phyloP scores from a whole-genome alignment of 2,888 invertebrate genomes.

The Drosophila emarginata region DNA sequence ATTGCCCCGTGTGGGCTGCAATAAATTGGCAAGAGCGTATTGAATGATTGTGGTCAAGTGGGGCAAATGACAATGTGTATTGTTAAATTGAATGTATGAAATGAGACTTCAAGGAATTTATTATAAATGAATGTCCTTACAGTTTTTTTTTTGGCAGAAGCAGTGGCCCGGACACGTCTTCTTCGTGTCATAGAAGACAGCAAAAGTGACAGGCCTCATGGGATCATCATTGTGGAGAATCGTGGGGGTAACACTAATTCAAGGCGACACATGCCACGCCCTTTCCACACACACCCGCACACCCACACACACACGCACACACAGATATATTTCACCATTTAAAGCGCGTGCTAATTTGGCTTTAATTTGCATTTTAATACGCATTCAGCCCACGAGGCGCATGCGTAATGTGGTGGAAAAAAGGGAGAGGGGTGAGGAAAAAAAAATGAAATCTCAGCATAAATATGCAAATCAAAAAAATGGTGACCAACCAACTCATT shows the following conservation, averaged over 20 bases:
- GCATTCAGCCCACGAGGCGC: constrained; percentile 52
- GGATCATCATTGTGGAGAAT: not conserved
- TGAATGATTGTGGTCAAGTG: constrained; percentile 67
- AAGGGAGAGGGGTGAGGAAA: not conserved
- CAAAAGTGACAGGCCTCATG: not conserved
- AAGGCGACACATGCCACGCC: constrained; percentile 29
- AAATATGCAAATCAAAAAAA: constrained; percentile 66
- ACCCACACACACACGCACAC: not conserved
- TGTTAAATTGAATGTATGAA: not conserved
- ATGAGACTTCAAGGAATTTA: not conserved
- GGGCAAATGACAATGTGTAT: not conserved
- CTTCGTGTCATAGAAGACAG: constrained; percentile 1
- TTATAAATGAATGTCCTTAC: not conserved
- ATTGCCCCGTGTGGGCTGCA: constrained; percentile 33
- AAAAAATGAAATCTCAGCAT: constrained; percentile 40
- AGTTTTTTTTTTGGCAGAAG: not conserved
- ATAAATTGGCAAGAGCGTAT: constrained; percentile 37
- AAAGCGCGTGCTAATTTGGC: constrained; percentile 65
- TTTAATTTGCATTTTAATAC: constrained; percentile 75
- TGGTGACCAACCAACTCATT: constrained; percentile 46
- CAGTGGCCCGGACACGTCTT: not conserved
- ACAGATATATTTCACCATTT: constrained; percentile 20
- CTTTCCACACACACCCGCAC: not conserved
- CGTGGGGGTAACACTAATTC: constrained; percentile 18
- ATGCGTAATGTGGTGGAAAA: constrained; percentile 47